Evolutionary conservation across 2,113 vertebrate genomes (phyloP), one percentile per base, ranked within the genome.

Genomic region (Rhabdomys dilectus): DNA sequence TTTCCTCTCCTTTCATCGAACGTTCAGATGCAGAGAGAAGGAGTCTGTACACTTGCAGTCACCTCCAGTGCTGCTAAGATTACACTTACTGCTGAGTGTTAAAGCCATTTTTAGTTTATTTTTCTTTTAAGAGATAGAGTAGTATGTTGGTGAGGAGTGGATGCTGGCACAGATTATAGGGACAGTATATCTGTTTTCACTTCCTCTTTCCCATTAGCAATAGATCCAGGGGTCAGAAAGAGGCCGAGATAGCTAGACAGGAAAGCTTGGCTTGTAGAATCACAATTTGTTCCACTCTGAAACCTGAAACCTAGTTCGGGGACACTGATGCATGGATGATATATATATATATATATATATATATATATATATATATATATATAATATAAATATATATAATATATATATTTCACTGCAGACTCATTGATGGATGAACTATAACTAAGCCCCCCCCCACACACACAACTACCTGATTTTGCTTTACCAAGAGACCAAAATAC

Each of bases 1-100:
- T 90, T 92, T 85, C 16, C 68, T 82, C 76, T 93, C 78, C 78
- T 96, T 90, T 19, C 24, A 48, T 48, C 36, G 11, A 88, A 92
- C 64, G 3, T 82, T 34, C 66, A 22, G 36, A 17, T 24, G 16
- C 17, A 51, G 42, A 42, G 26, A 75, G n/a, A 29, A 21, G 7
- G 10, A 42, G 76, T 97, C 48, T 70, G 15, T 62, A 0, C 77
- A 39, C 39, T 81, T 78, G 53, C 4, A 21, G 48, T 85, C 48
- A 45, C 66, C 13, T 80, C 58, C 58, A 68, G 21, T 70, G 80
- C 70, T 87, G 12, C 36, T 77, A 89, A 87, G 36, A 60, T 31
- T 73, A 5, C 58, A 13, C 72, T 88, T 58, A 53, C 29, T 60
- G 34, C 62, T n/a, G 39, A 39, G 12, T 34, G 5, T 78, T 73